Conservation (phyloP, 1,140 invertebrate genomes). For the Habropoda laboriosa region DNA sequence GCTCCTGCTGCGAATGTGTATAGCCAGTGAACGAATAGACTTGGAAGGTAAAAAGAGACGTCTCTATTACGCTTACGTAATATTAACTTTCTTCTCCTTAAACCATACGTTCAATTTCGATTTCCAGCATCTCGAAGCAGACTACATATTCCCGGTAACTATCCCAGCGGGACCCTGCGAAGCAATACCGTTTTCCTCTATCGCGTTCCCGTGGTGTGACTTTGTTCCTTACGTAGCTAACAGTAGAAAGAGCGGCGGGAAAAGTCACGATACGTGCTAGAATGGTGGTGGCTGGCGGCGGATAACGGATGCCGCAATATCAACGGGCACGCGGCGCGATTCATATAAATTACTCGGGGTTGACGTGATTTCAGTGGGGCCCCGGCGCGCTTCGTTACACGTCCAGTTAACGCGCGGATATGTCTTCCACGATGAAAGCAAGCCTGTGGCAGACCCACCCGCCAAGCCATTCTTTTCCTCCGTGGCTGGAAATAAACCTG, state of each 20-base stretch:
- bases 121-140: neutral
- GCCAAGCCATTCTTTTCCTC: neutral
- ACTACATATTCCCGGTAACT: conserved; percentile 12
- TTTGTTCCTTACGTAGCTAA: conserved; percentile 10
- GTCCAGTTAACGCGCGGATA: conserved; percentile 49
- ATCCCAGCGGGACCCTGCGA: neutral
- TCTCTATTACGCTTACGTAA: too few relatives aligned
- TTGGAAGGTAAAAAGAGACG: too few relatives aligned
- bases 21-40: too few relatives aligned
- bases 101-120: too few relatives aligned
- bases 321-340: conserved; percentile 17
- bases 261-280: neutral
- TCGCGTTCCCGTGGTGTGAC: neutral
- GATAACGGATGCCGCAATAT: conserved; percentile 44
- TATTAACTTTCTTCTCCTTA: too few relatives aligned
- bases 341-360: conserved; percentile 48
- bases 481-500: conserved; percentile 16
- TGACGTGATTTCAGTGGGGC: conserved; percentile 41
- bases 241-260: too few relatives aligned
- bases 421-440: conserved; percentile 37
- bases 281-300: neutral
- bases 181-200: neutral
- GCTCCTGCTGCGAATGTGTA: neutral
- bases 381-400: conserved; percentile 40
- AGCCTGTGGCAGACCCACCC: too few relatives aligned